Evolutionary conservation across 2,797 vertebrate species (phyloP).

Genomic region (Kryptolebias ocellatus): DNA sequence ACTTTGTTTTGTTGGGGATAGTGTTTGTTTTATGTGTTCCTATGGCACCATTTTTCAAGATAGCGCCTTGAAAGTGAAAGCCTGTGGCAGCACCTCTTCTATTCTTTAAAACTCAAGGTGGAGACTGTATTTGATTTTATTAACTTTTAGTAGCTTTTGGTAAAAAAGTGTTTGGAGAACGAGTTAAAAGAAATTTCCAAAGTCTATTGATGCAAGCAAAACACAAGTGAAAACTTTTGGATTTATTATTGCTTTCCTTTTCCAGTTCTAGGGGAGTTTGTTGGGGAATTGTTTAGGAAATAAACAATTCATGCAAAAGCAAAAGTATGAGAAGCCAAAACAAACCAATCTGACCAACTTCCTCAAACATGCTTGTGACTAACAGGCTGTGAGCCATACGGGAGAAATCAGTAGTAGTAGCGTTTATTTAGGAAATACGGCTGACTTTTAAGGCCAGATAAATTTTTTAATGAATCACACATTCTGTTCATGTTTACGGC

Average conservation of each 20-base stretch:
- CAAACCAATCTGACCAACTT: slow-evolving; percentile 15
- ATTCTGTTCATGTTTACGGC: slow-evolving; percentile 54
- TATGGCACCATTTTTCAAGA: too few species aligned
- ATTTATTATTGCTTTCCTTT: slow-evolving; percentile 25
- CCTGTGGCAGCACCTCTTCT: too few species aligned
- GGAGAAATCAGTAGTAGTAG: slow-evolving; percentile 41
- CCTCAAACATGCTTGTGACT: slow-evolving; percentile 14
- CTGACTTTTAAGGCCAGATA: slow-evolving; percentile 51
- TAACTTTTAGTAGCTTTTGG: too few species aligned
- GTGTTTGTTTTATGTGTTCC: too few species aligned
- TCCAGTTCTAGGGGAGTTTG: slow-evolving; percentile 1
- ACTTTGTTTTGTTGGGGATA: too few species aligned
- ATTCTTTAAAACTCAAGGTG: too few species aligned
- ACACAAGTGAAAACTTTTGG: not conserved
- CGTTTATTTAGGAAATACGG: slow-evolving; percentile 57
- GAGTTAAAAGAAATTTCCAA: too few species aligned
- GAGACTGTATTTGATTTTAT: too few species aligned
- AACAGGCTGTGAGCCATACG: slow-evolving; percentile 46
- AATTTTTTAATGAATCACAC: slow-evolving; percentile 67
- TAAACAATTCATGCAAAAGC: slow-evolving; percentile 10
- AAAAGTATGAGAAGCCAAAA: slow-evolving; percentile 18
- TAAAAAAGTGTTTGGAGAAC: too few species aligned
- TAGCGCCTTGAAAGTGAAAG: too few species aligned
- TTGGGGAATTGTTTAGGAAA: not conserved
- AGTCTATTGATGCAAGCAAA: not conserved